phyloP scores from a whole-genome alignment of 2,113 vertebrate species.

The Oreochromis tanganicae region DNA sequence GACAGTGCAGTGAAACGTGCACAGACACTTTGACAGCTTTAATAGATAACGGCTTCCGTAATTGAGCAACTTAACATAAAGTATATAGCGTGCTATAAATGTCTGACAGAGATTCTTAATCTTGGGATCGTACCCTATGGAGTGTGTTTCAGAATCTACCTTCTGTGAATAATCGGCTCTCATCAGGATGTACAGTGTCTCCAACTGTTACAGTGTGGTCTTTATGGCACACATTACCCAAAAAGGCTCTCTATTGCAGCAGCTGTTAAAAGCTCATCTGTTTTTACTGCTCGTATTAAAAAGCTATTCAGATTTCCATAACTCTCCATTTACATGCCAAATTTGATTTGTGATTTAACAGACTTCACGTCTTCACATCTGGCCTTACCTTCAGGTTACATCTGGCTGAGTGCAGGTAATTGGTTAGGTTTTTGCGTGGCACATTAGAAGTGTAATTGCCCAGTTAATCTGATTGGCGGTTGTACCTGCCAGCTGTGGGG shows the following conservation, averaged over 20 bases:
- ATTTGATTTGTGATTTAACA: not conserved
- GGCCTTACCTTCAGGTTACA: conserved; percentile 15
- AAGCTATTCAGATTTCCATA: conserved; percentile 12
- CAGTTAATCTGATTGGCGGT: conserved; percentile 45
- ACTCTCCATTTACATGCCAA: not conserved
- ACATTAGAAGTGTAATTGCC: conserved; percentile 48
- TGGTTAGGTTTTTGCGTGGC: not conserved
- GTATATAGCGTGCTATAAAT: not conserved
- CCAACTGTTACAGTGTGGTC: not conserved
- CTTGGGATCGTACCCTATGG: not conserved
- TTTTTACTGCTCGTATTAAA: conserved; percentile 22
- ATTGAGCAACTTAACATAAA: not conserved
- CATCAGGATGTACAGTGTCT: not conserved
- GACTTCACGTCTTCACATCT: conserved; percentile 27
- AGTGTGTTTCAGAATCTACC: not conserved
- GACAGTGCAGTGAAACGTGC: not conserved
- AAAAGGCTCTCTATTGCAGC: not conserved
- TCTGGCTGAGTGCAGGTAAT: conserved; percentile 16
- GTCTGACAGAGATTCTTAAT: not conserved
- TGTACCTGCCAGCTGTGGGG: conserved; percentile 32
- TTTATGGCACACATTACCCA: not conserved
- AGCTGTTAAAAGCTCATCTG: conserved; percentile 19
- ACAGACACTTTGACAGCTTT: not conserved
- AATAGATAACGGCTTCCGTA: not conserved
- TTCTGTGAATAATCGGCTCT: not conserved